These are phyloP conservation scores for Picus viridis DNA, from an alignment of 2,797 vertebrate species.

Conservation along the genomic window DNA sequence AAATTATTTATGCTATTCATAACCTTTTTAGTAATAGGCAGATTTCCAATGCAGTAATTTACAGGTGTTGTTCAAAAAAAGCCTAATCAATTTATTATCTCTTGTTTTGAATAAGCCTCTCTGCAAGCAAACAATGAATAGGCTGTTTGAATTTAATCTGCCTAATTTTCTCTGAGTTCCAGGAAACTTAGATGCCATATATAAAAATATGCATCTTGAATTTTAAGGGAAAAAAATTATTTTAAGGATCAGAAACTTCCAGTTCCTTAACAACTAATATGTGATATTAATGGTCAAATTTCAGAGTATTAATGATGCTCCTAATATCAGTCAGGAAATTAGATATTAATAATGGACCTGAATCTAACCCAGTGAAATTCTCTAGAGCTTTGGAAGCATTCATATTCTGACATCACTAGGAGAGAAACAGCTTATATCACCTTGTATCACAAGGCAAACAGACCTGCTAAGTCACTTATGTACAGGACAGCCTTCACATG, in stretches of 20 bases:
- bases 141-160: conserved; percentile 36
- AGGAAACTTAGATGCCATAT: conserved; percentile 40
- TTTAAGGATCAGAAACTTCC: conserved; percentile 67
- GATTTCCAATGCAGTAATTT: conserved; percentile 65
- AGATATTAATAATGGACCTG: conserved; percentile 59
- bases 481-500: neutral
- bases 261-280: conserved; percentile 70
- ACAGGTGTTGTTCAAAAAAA: conserved; percentile 60
- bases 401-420: neutral
- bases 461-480: neutral
- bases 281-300: conserved; percentile 73
- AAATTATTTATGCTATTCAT: conserved; percentile 56
- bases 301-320: conserved; percentile 74
- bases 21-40: conserved; percentile 55
- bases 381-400: conserved; percentile 5
- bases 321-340: conserved; percentile 79
- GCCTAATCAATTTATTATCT: conserved; percentile 61
- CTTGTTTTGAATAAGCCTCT: conserved; percentile 61
- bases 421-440: neutral
- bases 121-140: conserved; percentile 36
- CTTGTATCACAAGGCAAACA: neutral
- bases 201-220: conserved; percentile 31
- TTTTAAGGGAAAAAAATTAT: conserved; percentile 56
- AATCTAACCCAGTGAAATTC: conserved; percentile 23
- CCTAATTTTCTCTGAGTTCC: conserved; percentile 53